Percentiles rank a stretch among this genome's conserved stretches.
Conservation (phyloP, 37 sponge, comb jelly and placozoan species). For the Agelas oroides region DNA sequence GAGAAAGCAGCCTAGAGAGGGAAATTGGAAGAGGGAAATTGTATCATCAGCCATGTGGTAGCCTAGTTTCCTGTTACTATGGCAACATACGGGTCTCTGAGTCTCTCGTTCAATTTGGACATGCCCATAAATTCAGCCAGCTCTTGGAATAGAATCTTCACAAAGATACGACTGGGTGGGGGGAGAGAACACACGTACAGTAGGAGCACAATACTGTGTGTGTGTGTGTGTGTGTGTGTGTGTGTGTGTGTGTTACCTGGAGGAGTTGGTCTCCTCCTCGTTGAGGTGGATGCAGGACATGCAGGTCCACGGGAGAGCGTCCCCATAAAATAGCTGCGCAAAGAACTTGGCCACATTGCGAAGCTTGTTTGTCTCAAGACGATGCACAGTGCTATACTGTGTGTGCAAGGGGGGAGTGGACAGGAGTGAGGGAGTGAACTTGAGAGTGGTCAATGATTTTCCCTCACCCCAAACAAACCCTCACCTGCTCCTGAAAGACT, state of each 20-base stretch:
- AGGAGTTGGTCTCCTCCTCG: slow-evolving; percentile 98
- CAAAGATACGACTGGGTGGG: slow-evolving; percentile 90
- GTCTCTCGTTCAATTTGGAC: slow-evolving; percentile 83
- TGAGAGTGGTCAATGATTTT: not conserved
- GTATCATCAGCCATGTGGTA: too few species aligned
- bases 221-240: too few species aligned
- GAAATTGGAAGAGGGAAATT: not conserved
- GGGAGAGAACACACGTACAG: too few species aligned
- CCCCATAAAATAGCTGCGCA: slow-evolving; percentile 92
- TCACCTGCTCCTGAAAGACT: slow-evolving; percentile 86
- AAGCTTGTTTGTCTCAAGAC: slow-evolving; percentile 97
- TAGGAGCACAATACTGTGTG: not conserved
- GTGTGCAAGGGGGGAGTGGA: not conserved
- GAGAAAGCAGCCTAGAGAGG: slow-evolving; percentile 60
- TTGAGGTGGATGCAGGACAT: slow-evolving; percentile 92
- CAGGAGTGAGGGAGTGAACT: not conserved
- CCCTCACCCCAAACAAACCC: not conserved
- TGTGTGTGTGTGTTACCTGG: too few species aligned
- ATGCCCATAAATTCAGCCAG: slow-evolving; percentile 95
- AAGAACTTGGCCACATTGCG: slow-evolving; percentile 94
- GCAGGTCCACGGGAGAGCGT: slow-evolving; percentile 97
- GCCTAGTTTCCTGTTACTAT: not conserved
- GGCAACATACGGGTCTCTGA: slow-evolving; percentile 92
- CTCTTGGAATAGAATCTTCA: slow-evolving; percentile 99
- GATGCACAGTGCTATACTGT: slow-evolving; percentile 91